phyloP scores from a whole-genome alignment of 2,797 vertebrate genomes.

The Acomys russatus region DNA sequence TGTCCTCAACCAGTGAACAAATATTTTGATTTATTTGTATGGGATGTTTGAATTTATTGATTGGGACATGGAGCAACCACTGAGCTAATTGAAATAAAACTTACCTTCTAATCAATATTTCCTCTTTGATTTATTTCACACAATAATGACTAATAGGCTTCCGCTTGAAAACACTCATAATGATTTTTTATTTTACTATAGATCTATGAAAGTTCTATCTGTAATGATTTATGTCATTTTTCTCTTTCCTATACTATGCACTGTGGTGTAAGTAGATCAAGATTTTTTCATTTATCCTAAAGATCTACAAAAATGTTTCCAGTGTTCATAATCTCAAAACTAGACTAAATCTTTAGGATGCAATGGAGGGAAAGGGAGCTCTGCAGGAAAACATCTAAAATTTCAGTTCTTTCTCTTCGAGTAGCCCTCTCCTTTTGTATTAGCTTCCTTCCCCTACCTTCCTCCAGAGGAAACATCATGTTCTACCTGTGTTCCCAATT shows the following conservation, averaged over 20 bases:
- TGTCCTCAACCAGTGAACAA: neutral
- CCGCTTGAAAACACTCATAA: neutral
- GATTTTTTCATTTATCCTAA: neutral
- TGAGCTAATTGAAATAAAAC: conserved; percentile 37
- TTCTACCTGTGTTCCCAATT: too few relatives aligned
- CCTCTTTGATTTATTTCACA: neutral
- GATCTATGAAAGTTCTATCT: neutral
- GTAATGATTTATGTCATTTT: neutral
- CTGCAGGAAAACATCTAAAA: neutral
- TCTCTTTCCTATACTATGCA: neutral
- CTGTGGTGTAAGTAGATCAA: too few relatives aligned
- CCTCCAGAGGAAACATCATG: neutral
- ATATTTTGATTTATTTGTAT: conserved; percentile 45
- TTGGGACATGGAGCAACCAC: conserved; percentile 9
- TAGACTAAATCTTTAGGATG: neutral
- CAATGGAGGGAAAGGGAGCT: neutral
- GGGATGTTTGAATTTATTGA: conserved; percentile 42
- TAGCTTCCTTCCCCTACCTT: neutral
- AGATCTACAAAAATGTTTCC: neutral
- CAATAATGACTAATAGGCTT: conserved; percentile 12
- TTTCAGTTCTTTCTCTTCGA: neutral
- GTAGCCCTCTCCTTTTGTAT: neutral
- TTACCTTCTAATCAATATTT: neutral
- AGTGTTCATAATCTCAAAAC: neutral
- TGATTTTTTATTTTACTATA: conserved; percentile 22